Conservation (phyloP, 1,140 invertebrate species). For the Onthophagus taurus region DNA sequence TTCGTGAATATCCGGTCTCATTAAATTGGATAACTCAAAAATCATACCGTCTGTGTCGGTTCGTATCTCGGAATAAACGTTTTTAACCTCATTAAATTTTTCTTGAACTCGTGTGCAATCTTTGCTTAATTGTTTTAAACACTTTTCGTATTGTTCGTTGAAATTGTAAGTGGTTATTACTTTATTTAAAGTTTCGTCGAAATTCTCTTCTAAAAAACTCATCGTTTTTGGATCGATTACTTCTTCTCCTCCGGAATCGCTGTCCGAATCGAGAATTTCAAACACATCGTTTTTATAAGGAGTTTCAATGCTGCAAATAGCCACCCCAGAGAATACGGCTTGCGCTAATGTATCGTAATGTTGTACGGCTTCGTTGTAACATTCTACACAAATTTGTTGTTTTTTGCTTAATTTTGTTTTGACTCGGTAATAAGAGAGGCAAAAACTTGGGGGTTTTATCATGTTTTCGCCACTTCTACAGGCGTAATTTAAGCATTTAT, state of each 20-base stretch:
- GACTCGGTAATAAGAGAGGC: constrained; percentile 42
- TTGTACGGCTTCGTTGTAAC: constrained; percentile 36
- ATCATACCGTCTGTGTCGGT: constrained; percentile 14
- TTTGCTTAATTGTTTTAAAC: constrained; percentile 24
- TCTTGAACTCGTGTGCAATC: constrained; percentile 23
- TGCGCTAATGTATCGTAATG: constrained; percentile 33
- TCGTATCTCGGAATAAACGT: constrained; percentile 21
- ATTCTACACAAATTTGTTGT: constrained; percentile 41
- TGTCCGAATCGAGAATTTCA: constrained; percentile 47
- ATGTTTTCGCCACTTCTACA: constrained; percentile 40
- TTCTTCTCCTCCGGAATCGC: constrained; percentile 37
- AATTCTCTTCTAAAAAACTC: constrained; percentile 40
- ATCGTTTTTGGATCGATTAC: constrained; percentile 29
- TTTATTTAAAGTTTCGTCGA: constrained; percentile 37
- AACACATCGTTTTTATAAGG: constrained; percentile 42
- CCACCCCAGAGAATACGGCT: constrained; percentile 34
- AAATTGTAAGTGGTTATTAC: constrained; percentile 40
- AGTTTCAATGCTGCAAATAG: constrained; percentile 40
- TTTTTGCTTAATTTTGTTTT: constrained; percentile 39
- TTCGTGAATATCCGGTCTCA: constrained; percentile 20
- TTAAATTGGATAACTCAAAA: constrained; percentile 29
- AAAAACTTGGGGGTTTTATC: constrained; percentile 41
- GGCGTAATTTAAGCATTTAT: constrained; percentile 46
- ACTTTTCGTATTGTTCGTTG: constrained; percentile 36
- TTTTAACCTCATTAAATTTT: constrained; percentile 18